phyloP scores from a whole-genome alignment of 2,113 vertebrate species.

The Callipepla californica region DNA sequence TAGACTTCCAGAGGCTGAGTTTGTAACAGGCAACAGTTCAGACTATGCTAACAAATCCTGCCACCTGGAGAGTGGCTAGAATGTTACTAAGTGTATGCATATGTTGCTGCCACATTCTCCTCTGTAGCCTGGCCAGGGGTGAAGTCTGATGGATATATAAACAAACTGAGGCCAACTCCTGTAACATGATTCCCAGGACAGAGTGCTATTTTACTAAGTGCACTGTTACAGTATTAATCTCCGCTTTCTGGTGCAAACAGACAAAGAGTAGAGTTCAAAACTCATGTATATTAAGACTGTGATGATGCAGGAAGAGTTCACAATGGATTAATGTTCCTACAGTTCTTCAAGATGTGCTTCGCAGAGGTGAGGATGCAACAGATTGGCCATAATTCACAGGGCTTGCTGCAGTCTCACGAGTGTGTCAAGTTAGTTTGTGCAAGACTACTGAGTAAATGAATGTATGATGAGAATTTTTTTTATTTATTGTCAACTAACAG shows the following conservation, averaged over 20 bases:
- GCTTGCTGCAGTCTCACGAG: background rate
- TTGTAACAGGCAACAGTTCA: background rate
- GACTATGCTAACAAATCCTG: rapidly evolving
- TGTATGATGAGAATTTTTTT: too few species aligned
- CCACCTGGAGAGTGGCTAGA: background rate
- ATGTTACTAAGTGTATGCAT: background rate
- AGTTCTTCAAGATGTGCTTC: rapidly evolving
- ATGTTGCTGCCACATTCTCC: background rate
- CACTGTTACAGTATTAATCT: background rate
- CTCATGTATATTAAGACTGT: background rate
- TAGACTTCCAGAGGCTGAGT: background rate
- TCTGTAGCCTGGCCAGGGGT: background rate
- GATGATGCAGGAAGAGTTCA: background rate
- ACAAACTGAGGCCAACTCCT: background rate
- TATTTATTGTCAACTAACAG: too few species aligned
- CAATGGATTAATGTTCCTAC: background rate
- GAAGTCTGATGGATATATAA: background rate
- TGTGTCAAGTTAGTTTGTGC: background rate
- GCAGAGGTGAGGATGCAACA: rapidly evolving
- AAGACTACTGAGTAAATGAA: background rate
- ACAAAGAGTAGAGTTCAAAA: background rate
- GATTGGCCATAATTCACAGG: background rate
- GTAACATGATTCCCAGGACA: background rate
- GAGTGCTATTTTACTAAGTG: background rate
- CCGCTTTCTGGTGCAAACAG: background rate